A percentile compares a stretch with the other conserved stretches of the same genome.
Conservation (phyloP, 2,113 vertebrate genomes). For the Mustelus asterias region DNA sequence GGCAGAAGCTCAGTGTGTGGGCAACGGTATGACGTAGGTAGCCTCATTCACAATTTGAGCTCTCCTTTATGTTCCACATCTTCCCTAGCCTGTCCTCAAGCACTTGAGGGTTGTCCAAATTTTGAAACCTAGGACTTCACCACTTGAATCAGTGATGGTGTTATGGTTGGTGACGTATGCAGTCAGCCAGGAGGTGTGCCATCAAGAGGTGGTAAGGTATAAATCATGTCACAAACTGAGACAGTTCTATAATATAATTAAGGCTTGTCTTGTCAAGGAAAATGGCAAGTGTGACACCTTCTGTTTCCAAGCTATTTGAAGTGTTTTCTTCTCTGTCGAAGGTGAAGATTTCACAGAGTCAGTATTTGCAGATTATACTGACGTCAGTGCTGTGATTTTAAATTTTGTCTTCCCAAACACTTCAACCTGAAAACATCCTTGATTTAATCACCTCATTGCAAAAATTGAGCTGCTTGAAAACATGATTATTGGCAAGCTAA, state of each 20-base stretch:
- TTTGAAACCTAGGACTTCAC: too few relatives aligned
- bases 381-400: neutral
- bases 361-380: neutral
- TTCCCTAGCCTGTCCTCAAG: too few relatives aligned
- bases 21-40: too few relatives aligned
- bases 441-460: neutral
- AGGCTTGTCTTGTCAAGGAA: neutral
- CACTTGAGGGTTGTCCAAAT: too few relatives aligned
- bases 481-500: neutral
- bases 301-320: conserved; percentile 15
- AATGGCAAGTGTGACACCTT: neutral
- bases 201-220: neutral
- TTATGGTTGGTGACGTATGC: too few relatives aligned
- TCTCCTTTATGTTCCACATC: too few relatives aligned
- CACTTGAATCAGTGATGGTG: too few relatives aligned
- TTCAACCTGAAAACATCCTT: neutral
- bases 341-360: neutral
- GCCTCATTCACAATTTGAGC: too few relatives aligned
- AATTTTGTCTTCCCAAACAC: neutral
- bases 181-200: too few relatives aligned
- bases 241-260: neutral
- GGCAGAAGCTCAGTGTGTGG: too few relatives aligned
- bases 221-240: neutral
- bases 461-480: neutral
- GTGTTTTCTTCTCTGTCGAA: neutral